Evolutionary conservation across 2,888 invertebrate genomes (phyloP), one percentile per base, ranked within the genome.

Genomic region (Chrysotoxum bicinctum): DNA sequence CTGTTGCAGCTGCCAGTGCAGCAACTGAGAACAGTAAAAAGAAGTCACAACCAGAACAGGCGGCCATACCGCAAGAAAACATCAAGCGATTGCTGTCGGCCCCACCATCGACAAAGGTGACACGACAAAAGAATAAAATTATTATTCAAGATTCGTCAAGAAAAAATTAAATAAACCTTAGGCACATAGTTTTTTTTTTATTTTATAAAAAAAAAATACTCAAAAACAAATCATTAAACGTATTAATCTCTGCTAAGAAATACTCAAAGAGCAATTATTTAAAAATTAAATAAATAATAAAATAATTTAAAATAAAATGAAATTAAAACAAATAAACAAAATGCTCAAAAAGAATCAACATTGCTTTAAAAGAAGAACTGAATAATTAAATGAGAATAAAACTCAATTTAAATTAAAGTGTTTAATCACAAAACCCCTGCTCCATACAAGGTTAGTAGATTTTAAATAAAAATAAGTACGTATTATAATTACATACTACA

Each of bases 81-180:
- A 90, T 95, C 54, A 94, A 95, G 78, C 95, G 95, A 89, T 91
- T 96, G 58, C 93, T 95, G 37, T 94, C 94, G 0, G 93, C 93
- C 32, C 93, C 94, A 48, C 94, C 95, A 0, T 94, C 94, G 35
- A 96, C 97, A 1, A 96, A 95, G 92, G 96, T 97, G 37, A 97
- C 96, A 0, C 94, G 96, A 85, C 95, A 96, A 90, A 95, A 95
- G 90, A 97, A 97, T 91, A 97, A 97, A 90, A 93, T 97, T 14
- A 95, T 97, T 81, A 96, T 97, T 88, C 94, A 95, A 81, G 91
- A 92, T 87, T 90, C 91, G 12, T 90, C 91, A 37, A 89, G 92
- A 45, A 91, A 90, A 60, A 91, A 91, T 81, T 92, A 89, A 87
- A 54, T 66, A 40, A 21, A 37, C 7, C 16, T 23, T 19, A 3